Evolutionary conservation across 2,113 vertebrate genomes (phyloP), one percentile per base, ranked within the genome.

Genomic region (Sinocyclocheilus maitianheensis): DNA sequence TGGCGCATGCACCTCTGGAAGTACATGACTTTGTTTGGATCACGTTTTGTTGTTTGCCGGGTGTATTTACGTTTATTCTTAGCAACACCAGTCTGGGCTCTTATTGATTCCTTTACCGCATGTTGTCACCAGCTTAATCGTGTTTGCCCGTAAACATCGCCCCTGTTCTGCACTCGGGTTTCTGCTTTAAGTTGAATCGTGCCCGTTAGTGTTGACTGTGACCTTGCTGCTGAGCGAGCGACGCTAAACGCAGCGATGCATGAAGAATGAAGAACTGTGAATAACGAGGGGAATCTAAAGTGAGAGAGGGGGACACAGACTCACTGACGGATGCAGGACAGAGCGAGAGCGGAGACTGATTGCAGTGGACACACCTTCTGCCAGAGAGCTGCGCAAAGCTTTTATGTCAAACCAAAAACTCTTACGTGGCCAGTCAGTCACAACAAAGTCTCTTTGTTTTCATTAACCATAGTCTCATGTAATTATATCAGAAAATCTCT

Each of bases 211-310:
- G 74, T 77, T 84, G 76, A 20, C 85, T 46, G 40, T 87, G 89
- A 89, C 89, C 89, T 90, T 88, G 77, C 80, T 71, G 10, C 74
- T 81, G 63, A 87, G 51, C 16, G 84, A 86, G 67, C 76, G 53
- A 40, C 24, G 58, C 83, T 34, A 60, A 87, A 71, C 14, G 43
- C 77, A 82, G 55, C 72, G 86, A 77, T 86, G 84, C 89, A 87
- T 86, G 84, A 87, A 84, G 79, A 89, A 88, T 87, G 62, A 77
- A 85, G 85, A 16, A 40, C 40, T 14, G 53, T 34, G 76, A 77
- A 24, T 81, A 75, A 86, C 46, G 85, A 88, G 85, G 63, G 60
- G 89, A 90, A 90, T 90, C 88, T 90, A 79, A 90, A 90, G 53
- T 71, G 43, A 67, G 46, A 67, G 65, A 67, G 26, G 26, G 63